Percentiles rank a stretch among this genome's conserved stretches.
phyloP scores from a whole-genome alignment of 2,888 invertebrate species.

The Bibio marci region DNA sequence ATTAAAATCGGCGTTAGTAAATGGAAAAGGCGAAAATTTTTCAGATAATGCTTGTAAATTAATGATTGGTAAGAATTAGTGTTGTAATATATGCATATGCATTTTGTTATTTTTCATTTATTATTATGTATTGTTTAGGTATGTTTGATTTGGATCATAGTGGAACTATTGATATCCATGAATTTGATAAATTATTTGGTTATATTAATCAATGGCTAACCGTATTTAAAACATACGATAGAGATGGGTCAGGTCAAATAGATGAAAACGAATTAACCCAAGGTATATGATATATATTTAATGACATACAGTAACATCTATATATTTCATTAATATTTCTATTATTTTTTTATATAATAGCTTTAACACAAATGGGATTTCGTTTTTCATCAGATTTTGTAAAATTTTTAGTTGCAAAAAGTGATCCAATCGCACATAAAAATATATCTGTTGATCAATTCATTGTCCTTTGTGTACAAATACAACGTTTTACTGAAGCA shows the following conservation, averaged over 20 bases:
- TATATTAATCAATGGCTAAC: conserved; percentile 81
- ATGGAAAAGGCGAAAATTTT: conserved; percentile 69
- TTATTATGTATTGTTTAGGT: conserved; percentile 31
- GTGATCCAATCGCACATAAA: conserved; percentile 42
- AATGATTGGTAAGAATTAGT: conserved; percentile 50
- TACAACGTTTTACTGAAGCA: conserved; percentile 76
- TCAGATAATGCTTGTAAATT: conserved; percentile 68
- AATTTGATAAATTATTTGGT: conserved; percentile 71
- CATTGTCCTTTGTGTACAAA: conserved; percentile 74
- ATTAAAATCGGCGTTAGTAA: conserved; percentile 63
- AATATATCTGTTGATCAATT: conserved; percentile 71
- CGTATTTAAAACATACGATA: conserved; percentile 70
- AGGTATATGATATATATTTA: too few relatives aligned
- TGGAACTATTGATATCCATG: conserved; percentile 68
- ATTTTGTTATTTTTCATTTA: conserved; percentile 7
- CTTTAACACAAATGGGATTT: conserved; percentile 78
- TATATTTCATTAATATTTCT: background rate
- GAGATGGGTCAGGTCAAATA: conserved; percentile 70
- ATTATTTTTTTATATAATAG: conserved; percentile 24
- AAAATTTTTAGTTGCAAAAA: conserved; percentile 48
- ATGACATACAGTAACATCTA: background rate
- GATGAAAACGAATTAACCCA: conserved; percentile 60
- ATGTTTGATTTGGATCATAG: conserved; percentile 77
- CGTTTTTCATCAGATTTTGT: conserved; percentile 64
- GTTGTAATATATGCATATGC: too few relatives aligned